A percentile compares a stretch with the other conserved stretches of the same genome.
These are phyloP conservation scores for Hippoglossus stenolepis DNA, from an alignment of 2,113 vertebrate genomes.

Conservation along the genomic window DNA sequence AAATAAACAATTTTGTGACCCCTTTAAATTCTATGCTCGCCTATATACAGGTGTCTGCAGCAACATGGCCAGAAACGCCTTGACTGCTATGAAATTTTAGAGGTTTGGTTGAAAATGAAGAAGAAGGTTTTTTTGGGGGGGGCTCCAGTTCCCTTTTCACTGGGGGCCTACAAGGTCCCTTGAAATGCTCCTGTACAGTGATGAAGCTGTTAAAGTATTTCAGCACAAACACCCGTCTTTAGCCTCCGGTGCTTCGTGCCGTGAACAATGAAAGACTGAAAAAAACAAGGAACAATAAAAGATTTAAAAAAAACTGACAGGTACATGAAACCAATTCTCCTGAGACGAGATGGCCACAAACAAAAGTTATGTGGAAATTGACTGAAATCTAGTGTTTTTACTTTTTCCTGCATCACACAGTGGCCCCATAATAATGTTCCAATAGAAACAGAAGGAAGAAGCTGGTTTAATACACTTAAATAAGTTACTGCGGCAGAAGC, in stretches of 20 bases:
- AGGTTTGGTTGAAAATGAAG: too few relatives aligned
- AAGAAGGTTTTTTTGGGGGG: too few relatives aligned
- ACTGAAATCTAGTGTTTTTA: constrained; percentile 1
- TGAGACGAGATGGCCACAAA: constrained; percentile 27
- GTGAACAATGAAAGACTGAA: constrained; percentile 46
- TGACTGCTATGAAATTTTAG: too few relatives aligned
- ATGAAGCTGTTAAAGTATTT: too few relatives aligned
- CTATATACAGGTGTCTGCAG: too few relatives aligned
- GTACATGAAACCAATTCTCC: constrained; percentile 36
- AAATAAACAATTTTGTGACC: too few relatives aligned
- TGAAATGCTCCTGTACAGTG: neutral
- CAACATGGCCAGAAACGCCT: too few relatives aligned
- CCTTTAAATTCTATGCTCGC: too few relatives aligned
- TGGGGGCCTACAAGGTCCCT: constrained; percentile 9
- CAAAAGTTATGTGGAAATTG: constrained; percentile 12
- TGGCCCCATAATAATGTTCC: constrained; percentile 9
- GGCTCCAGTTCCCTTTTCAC: too few relatives aligned
- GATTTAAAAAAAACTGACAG: constrained; percentile 7
- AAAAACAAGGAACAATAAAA: constrained; percentile 34
- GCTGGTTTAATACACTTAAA: constrained; percentile 32
- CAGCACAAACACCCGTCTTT: constrained; percentile 37
- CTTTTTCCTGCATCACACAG: constrained; percentile 23
- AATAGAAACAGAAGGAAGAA: constrained; percentile 23
- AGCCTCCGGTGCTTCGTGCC: constrained; percentile 50
- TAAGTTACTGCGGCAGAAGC: constrained; percentile 47